Evolutionary conservation across 1,140 invertebrate species (phyloP).

Genomic region (Plectus sambesii): DNA sequence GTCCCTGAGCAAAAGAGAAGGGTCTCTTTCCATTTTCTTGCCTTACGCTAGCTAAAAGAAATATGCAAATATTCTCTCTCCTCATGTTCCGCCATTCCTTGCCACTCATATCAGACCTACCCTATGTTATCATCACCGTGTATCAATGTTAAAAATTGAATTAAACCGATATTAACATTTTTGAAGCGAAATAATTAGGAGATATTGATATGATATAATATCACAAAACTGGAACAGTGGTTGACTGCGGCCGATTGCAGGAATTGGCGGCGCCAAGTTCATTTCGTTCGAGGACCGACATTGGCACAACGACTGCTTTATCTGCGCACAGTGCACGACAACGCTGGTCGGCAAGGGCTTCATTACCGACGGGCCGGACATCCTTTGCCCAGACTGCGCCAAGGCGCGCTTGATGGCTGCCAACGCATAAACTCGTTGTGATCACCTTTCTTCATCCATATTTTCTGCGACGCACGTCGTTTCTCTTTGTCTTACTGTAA

Average conservation of each 20-base stretch:
- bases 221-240: slow-evolving; percentile 3
- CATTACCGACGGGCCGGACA: slow-evolving; percentile 89
- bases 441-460: too few species aligned
- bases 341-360: slow-evolving; percentile 94
- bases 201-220: background rate
- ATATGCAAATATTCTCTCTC: slow-evolving; percentile 9
- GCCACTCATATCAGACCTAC: too few species aligned
- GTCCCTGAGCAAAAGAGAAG: background rate
- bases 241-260: slow-evolving; percentile 50
- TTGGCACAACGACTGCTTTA: slow-evolving; percentile 96
- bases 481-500: background rate
- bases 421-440: slow-evolving; percentile 20
- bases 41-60: slow-evolving; percentile 12
- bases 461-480: background rate
- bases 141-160: too few species aligned
- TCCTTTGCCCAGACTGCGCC: slow-evolving; percentile 96
- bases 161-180: too few species aligned
- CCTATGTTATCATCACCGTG: background rate
- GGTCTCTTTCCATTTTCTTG: slow-evolving; percentile 2
- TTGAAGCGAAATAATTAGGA: slow-evolving; percentile 13
- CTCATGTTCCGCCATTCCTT: too few species aligned
- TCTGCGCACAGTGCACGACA: slow-evolving; percentile 81
- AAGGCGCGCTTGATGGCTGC: slow-evolving; percentile 52
- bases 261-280: slow-evolving; percentile 94
- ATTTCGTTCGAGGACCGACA: slow-evolving; percentile 98